A percentile compares a stretch with the other conserved stretches of the same genome.
Evolutionary conservation across 2,113 vertebrate species (phyloP).

Genomic region (Orycteropus afer): DNA sequence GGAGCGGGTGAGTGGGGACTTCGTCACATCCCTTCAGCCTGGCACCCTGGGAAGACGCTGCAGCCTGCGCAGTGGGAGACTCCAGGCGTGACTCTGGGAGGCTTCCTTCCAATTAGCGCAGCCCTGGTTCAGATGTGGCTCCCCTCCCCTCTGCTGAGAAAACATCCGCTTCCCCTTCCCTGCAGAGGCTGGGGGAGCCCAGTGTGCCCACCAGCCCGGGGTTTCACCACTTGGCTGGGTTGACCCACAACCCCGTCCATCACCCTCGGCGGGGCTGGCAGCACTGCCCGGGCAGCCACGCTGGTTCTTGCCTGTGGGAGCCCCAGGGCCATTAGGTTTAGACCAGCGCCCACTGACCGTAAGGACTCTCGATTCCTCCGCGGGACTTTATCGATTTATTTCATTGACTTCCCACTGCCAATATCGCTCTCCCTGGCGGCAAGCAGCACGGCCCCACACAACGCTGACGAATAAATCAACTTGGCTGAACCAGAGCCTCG

Average conservation of each 20-base stretch:
- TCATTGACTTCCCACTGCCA: constrained; percentile 84
- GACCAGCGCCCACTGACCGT: constrained; percentile 74
- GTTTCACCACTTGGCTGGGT: not conserved
- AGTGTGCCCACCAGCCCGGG: not conserved
- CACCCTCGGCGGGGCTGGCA: not conserved
- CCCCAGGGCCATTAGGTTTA: constrained; percentile 78
- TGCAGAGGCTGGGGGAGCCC: not conserved
- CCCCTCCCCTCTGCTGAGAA: not conserved
- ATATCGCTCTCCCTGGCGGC: constrained; percentile 76
- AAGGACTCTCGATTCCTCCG: constrained; percentile 39
- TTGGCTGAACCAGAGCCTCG: constrained; percentile 50
- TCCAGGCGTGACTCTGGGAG: not conserved
- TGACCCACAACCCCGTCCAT: not conserved
- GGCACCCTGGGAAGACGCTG: not conserved
- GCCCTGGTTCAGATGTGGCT: not conserved
- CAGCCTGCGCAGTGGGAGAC: not conserved
- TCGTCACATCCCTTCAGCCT: not conserved
- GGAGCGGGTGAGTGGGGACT: not conserved
- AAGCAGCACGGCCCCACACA: constrained; percentile 45
- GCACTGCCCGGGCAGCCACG: rapidly evolving
- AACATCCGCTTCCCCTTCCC: not conserved
- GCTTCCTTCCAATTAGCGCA: constrained; percentile 37
- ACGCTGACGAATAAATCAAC: constrained; percentile 84
- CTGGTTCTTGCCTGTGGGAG: not conserved
- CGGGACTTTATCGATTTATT: constrained; percentile 82